phyloP scores from a whole-genome alignment of 2,888 invertebrate species.

The Standfussiana lucernea region DNA sequence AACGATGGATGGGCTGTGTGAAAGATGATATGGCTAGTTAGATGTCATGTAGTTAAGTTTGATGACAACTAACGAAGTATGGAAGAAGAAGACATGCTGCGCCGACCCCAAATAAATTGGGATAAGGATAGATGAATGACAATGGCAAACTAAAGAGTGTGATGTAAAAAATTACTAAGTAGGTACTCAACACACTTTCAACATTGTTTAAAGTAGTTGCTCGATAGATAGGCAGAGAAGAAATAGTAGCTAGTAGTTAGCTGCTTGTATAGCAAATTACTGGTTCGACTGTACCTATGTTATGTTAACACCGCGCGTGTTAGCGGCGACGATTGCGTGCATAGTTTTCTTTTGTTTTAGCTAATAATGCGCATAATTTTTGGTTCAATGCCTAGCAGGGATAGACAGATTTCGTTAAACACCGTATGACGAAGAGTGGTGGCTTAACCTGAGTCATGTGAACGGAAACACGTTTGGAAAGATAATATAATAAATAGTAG shows the following conservation, averaged over 20 bases:
- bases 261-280: background rate
- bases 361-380: conserved; percentile 57
- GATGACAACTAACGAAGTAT: background rate
- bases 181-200: background rate
- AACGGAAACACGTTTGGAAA: background rate
- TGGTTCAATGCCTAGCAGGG: conserved; percentile 47
- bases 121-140: background rate
- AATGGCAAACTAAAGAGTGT: background rate
- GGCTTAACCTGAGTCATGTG: background rate
- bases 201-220: background rate
- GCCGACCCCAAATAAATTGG: background rate
- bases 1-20: background rate
- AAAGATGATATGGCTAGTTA: background rate
- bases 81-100: background rate
- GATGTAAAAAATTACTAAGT: no score
- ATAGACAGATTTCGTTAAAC: conserved; percentile 26
- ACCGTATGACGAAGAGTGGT: background rate
- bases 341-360: conserved; percentile 52
- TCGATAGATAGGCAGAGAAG: background rate
- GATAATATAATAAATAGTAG: background rate
- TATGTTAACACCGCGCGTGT: conserved; percentile 53
- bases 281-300: conserved; percentile 7
- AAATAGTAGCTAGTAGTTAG: background rate
- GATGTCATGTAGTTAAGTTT: no score
- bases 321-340: conserved; percentile 58